Percentiles rank a stretch among this genome's conserved stretches.
Conservation (phyloP, 2,797 vertebrate genomes). For the Sternotherus odoratus region DNA sequence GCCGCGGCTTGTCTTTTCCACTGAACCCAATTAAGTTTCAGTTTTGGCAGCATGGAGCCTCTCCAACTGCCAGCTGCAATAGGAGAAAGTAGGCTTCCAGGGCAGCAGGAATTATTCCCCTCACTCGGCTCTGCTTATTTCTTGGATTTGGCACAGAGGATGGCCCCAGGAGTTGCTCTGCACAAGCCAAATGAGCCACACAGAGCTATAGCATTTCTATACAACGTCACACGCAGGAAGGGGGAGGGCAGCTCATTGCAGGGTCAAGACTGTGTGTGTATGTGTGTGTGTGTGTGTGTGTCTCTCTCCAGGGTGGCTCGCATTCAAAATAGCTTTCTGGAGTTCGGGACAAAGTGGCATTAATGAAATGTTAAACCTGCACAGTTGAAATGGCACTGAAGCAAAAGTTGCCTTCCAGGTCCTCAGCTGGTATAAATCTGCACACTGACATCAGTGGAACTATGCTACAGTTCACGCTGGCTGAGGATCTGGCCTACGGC, state of each 20-base stretch:
- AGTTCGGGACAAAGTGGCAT: background rate
- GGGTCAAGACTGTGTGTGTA: background rate
- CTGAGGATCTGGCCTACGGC: background rate
- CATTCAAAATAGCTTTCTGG: fast-evolving
- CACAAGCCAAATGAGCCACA: constrained; percentile 54
- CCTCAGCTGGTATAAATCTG: background rate
- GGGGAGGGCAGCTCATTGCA: background rate
- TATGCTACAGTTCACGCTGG: background rate
- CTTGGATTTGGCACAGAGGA: constrained; percentile 46
- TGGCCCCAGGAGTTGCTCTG: constrained; percentile 39
- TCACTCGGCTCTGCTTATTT: constrained; percentile 44
- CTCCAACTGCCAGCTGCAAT: constrained; percentile 61
- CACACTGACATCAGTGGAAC: background rate
- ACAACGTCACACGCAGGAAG: constrained; percentile 5
- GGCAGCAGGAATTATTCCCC: constrained; percentile 61
- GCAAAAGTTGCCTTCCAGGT: background rate
- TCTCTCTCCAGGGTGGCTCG: too few species aligned
- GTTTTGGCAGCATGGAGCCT: constrained; percentile 61
- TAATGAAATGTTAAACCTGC: background rate
- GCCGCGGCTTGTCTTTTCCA: constrained; percentile 73
- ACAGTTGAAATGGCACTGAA: background rate
- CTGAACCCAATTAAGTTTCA: constrained; percentile 57
- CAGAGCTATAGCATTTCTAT: constrained; percentile 63
- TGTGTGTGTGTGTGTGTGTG: background rate
- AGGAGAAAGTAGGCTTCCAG: constrained; percentile 63